Percentiles rank a stretch among this genome's conserved stretches.
Conservation (phyloP, 2,888 invertebrate species). For the Dorcus parallelipipedus region DNA sequence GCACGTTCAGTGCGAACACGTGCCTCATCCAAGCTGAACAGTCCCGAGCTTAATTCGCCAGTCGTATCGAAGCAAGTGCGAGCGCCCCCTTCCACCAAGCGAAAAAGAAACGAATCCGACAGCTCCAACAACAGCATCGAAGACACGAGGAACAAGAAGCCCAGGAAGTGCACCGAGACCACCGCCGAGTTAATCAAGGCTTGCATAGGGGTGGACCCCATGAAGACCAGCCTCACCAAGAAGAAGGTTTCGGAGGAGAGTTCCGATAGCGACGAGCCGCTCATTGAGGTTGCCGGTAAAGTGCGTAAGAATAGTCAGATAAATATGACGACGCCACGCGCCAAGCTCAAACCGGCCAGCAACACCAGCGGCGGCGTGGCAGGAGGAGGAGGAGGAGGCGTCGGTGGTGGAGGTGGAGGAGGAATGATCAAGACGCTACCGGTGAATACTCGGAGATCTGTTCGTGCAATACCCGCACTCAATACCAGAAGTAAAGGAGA, state of each 20-base stretch:
- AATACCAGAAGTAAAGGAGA: conserved; percentile 46
- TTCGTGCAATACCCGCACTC: conserved; percentile 39
- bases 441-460: conserved; percentile 43
- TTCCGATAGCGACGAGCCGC: conserved; percentile 78
- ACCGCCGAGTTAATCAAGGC: conserved; percentile 55
- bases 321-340: conserved; percentile 9
- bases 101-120: conserved; percentile 78
- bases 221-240: conserved; percentile 35
- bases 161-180: conserved; percentile 61
- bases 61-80: conserved; percentile 25
- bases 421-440: conserved; percentile 22
- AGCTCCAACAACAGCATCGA: conserved; percentile 53
- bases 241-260: conserved; percentile 61
- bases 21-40: conserved; percentile 65
- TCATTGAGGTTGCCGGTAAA: conserved; percentile 67
- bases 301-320: conserved; percentile 51
- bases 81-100: conserved; percentile 52
- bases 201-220: conserved; percentile 36
- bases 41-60: conserved; percentile 54
- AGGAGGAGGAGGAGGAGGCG: conserved; percentile 37
- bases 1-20: conserved; percentile 55
- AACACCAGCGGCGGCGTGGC: not conserved
- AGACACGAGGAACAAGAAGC: conserved; percentile 40
- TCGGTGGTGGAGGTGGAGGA: conserved; percentile 26
- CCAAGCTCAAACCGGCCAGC: conserved; percentile 15